Base-by-base conservation (phyloP, 1,140 invertebrate genomes). In the Arion vulgaris region DNA sequence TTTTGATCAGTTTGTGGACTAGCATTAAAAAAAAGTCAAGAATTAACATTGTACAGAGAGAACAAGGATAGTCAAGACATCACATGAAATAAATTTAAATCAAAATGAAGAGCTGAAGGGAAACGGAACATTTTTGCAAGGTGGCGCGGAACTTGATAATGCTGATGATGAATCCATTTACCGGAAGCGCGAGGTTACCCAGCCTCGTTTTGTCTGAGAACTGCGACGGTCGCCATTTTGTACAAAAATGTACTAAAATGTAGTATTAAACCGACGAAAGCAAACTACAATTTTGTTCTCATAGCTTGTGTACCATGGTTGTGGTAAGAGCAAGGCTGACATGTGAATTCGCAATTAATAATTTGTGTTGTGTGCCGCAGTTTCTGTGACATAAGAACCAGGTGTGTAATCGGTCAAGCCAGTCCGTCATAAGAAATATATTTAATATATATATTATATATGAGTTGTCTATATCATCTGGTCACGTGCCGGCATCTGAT, bases 181-280 rank as follows among this genome's bases (percentile, higher is more conserved):
- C 71, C 28, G 71, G 71, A 72, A 72, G 36, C 36, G 19, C 17
- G 62, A 69, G n/a, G 62, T 82, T 80, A 28, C n/a, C 23, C 39
- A 82, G 75, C 83, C 80, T 80, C 76, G 80, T 85, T 82, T 76
- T 69, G 51, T 84, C 80, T 84, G 83, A 85, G 86, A 84, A 78
- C 83, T 84, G 76, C 83, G 83, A 84, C 84, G 81, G 87, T 82
- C 85, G 87, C 87, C 87, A 88, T 88, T 69, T 87, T 87, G 86
- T 78, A 77, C 36, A 75, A 26, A 62, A 53, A 78, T 32, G 74
- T 51, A 66, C 76, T 71, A 80, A 80, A 78, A 82, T 71, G 34
- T 62, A 82, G 80, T 28, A 74, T 49, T 73, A 81, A 57, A 28
- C 13, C 41, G 71, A 69, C 57, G 19, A 34, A 34, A 13, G 39